Evolutionary conservation across 2,888 invertebrate genomes (phyloP).

Genomic region (Cotesia congregata): DNA sequence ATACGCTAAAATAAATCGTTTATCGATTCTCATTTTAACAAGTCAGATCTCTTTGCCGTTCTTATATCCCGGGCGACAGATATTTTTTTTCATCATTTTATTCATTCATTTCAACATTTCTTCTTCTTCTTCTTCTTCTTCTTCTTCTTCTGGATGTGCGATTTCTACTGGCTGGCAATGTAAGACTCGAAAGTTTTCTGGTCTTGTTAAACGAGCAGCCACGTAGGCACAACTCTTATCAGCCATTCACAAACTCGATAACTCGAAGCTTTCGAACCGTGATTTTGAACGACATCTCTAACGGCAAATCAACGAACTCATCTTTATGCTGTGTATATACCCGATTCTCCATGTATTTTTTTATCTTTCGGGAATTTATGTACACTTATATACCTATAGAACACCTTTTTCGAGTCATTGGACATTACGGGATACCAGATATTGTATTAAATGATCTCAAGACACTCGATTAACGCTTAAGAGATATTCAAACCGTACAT

Average conservation of each 20-base stretch:
- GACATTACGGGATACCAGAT: conserved; percentile 7
- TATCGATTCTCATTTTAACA: conserved; percentile 29
- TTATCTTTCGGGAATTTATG: neutral
- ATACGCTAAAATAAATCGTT: conserved; percentile 37
- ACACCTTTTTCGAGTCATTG: neutral
- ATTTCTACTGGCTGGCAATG: no score
- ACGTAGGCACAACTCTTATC: conserved; percentile 17
- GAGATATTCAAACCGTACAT: neutral
- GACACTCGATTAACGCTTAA: conserved; percentile 6
- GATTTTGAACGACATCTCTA: conserved; percentile 13
- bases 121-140: neutral
- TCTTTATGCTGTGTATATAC: neutral
- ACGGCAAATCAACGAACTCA: conserved; percentile 4
- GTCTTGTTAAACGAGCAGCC: conserved; percentile 3
- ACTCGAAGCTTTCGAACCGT: conserved; percentile 4
- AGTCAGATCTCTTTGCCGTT: conserved; percentile 10
- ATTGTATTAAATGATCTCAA: conserved; percentile 13
- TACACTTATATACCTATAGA: neutral
- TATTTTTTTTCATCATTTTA: neutral
- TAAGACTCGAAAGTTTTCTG: neutral
- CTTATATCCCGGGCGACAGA: neutral
- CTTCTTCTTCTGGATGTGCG: neutral
- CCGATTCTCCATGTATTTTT: neutral
- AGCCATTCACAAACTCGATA: conserved; percentile 11
- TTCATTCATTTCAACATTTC: neutral